Conservation (phyloP, 2,888 invertebrate genomes). For the Trichopria drosophilae region DNA sequence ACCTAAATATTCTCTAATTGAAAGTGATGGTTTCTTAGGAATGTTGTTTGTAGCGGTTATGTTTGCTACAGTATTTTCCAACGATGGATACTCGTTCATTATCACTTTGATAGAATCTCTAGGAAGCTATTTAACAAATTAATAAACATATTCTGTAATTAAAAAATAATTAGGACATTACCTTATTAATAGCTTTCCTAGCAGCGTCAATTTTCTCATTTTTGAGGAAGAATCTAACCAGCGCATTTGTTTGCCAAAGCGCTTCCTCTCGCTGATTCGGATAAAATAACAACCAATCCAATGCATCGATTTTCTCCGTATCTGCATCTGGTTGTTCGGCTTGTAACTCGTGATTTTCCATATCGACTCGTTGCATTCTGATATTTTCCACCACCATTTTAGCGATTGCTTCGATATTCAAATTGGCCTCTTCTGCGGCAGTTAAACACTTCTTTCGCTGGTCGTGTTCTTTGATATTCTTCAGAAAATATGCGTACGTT, state of each 20-base stretch:
- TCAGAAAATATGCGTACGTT: slow-evolving; percentile 70
- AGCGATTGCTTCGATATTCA: slow-evolving; percentile 84
- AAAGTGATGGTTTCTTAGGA: slow-evolving; percentile 56
- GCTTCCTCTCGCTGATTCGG: slow-evolving; percentile 78
- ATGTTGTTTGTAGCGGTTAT: slow-evolving; percentile 57
- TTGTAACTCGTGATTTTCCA: slow-evolving; percentile 53
- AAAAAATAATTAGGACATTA: slow-evolving; percentile 32
- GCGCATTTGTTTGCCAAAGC: slow-evolving; percentile 83
- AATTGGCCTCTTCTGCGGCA: slow-evolving; percentile 73
- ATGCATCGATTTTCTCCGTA: slow-evolving; percentile 71
- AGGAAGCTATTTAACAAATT: slow-evolving; percentile 61
- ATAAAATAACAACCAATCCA: slow-evolving; percentile 87
- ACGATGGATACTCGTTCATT: slow-evolving; percentile 58
- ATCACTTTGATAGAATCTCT: slow-evolving; percentile 66
- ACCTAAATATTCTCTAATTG: slow-evolving; percentile 82
- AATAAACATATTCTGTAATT: slow-evolving; percentile 1
- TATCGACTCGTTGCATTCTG: slow-evolving; percentile 56
- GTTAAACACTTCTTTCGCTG: slow-evolving; percentile 69
- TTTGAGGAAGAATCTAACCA: slow-evolving; percentile 82
- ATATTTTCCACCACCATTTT: slow-evolving; percentile 83
- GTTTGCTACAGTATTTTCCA: slow-evolving; percentile 50
- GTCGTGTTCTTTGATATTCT: slow-evolving; percentile 68
- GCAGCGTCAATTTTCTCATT: slow-evolving; percentile 83
- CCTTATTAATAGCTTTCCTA: slow-evolving; percentile 72
- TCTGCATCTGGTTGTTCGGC: slow-evolving; percentile 71